Evolutionary conservation across 2,888 invertebrate species (phyloP).

Genomic region (Zeuzera pyrina): DNA sequence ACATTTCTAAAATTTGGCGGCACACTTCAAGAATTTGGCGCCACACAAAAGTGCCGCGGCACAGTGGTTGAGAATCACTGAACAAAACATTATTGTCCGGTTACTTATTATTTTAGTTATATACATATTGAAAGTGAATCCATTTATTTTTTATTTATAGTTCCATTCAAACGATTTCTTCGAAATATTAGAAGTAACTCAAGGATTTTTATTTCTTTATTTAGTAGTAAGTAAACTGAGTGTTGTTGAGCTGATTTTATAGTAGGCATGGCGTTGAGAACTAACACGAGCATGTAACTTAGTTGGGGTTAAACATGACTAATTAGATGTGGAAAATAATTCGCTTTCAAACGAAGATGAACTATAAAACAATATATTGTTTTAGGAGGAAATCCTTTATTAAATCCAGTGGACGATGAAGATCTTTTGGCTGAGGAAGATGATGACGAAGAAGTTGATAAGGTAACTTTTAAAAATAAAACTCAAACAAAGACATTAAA

Average conservation of each 20-base stretch:
- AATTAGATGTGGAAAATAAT: too few relatives aligned
- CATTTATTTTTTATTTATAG: constrained; percentile 35
- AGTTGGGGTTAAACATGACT: constrained; percentile 14
- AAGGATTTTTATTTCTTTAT: constrained; percentile 23
- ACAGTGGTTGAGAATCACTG: too few relatives aligned
- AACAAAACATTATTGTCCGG: too few relatives aligned
- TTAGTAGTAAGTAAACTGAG: not conserved
- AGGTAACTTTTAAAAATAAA: constrained; percentile 64
- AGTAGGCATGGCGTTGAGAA: constrained; percentile 34
- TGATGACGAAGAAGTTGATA: constrained; percentile 94
- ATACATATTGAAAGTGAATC: constrained; percentile 3
- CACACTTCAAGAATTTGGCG: too few relatives aligned
- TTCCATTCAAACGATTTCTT: constrained; percentile 34
- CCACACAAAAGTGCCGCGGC: too few relatives aligned
- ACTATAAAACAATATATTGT: constrained; percentile 5
- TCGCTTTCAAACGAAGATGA: too few relatives aligned
- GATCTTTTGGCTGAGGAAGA: constrained; percentile 81
- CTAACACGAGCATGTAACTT: constrained; percentile 7
- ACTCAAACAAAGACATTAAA: too few relatives aligned
- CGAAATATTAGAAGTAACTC: constrained; percentile 33
- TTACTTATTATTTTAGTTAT: too few relatives aligned
- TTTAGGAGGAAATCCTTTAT: constrained; percentile 57
- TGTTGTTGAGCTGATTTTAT: constrained; percentile 34
- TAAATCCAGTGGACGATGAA: constrained; percentile 74
- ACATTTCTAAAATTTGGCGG: too few relatives aligned